These are phyloP conservation scores for Alsophila aescularia DNA, from an alignment of 2,888 invertebrate genomes.

Conservation along the genomic window DNA sequence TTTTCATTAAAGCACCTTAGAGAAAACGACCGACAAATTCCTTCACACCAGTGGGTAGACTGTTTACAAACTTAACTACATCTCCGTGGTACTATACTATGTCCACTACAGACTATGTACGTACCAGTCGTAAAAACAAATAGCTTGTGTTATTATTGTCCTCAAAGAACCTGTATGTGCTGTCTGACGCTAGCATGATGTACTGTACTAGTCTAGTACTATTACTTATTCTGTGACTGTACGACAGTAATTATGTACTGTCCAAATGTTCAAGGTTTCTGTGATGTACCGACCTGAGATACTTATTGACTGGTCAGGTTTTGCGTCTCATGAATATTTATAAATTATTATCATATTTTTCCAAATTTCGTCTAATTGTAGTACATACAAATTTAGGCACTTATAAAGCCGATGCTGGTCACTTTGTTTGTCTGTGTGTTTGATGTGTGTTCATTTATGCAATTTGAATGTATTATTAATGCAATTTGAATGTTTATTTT, in stretches of 20 bases:
- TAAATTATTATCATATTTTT: neutral
- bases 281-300: constrained; percentile 10
- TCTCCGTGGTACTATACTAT: constrained; percentile 25
- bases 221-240: too few relatives aligned
- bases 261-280: constrained; percentile 37
- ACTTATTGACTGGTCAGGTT: constrained; percentile 27
- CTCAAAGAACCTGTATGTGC: constrained; percentile 7
- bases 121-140: constrained; percentile 18
- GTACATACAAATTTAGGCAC: too few relatives aligned
- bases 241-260: neutral
- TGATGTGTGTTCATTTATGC: too few relatives aligned
- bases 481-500: too few relatives aligned
- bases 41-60: constrained; percentile 44
- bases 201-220: neutral
- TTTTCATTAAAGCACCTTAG: neutral
- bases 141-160: constrained; percentile 19
- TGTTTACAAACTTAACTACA: constrained; percentile 40
- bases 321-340: neutral
- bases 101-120: constrained; percentile 12
- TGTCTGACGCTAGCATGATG: neutral
- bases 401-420: too few relatives aligned
- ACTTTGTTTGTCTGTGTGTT: too few relatives aligned
- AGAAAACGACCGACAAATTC: neutral
- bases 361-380: neutral
- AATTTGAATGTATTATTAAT: too few relatives aligned